Conservation (phyloP, 2,113 vertebrate genomes). For the Paradoxurus hermaphroditus region DNA sequence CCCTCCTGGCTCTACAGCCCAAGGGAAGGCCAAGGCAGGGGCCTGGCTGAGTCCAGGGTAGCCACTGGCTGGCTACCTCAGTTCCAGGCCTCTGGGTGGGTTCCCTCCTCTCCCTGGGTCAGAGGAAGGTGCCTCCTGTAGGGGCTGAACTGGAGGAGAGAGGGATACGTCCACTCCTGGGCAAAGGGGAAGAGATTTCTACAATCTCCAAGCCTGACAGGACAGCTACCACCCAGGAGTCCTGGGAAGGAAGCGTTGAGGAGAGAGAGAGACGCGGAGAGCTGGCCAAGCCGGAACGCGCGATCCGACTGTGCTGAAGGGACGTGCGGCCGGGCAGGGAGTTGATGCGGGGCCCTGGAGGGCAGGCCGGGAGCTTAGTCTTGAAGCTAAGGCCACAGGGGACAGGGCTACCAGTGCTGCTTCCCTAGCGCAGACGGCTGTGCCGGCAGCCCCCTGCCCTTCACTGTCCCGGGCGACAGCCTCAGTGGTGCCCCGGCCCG, state of each 20-base stretch:
- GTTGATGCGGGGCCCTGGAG: background rate
- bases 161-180: background rate
- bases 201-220: background rate
- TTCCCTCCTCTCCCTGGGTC: background rate
- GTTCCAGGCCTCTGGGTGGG: background rate
- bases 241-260: background rate
- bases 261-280: background rate
- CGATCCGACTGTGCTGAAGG: no score
- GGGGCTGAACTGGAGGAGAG: background rate
- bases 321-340: rapidly evolving
- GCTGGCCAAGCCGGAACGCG: background rate
- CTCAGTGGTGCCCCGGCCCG: background rate
- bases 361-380: background rate
- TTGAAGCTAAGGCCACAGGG: background rate
- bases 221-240: background rate
- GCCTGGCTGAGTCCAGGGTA: background rate
- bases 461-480: background rate
- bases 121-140: background rate
- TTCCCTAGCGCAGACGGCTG: background rate
- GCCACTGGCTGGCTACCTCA: background rate
- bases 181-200: background rate
- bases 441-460: background rate
- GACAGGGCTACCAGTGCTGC: background rate
- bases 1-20: background rate
- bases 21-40: background rate